Evolutionary conservation across 35 echinoderm and acorn worm genomes (phyloP).

Genomic region (Heliocidaris erythrogramma): DNA sequence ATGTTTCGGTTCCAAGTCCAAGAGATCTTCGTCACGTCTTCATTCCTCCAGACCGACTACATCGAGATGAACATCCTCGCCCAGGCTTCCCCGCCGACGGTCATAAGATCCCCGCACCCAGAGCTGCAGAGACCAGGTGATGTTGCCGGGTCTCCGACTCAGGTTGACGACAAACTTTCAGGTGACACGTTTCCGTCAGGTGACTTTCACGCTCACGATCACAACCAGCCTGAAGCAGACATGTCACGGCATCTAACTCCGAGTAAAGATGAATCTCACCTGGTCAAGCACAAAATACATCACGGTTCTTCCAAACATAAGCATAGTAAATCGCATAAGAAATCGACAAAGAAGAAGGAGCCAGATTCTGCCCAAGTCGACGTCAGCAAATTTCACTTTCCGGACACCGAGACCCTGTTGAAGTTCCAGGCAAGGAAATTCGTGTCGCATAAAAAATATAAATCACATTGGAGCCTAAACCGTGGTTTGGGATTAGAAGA

Average conservation of each 20-base stretch:
- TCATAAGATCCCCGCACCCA: no score
- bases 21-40: not conserved
- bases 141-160: no score
- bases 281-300: not conserved
- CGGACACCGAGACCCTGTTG: not conserved
- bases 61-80: not conserved
- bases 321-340: not conserved
- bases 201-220: not conserved
- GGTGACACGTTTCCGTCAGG: not conserved
- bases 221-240: not conserved
- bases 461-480: not conserved
- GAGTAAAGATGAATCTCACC: not conserved
- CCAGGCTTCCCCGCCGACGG: not conserved
- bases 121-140: no score
- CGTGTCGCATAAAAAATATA: not conserved
- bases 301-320: not conserved
- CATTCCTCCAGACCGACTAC: not conserved
- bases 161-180: not conserved
- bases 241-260: not conserved
- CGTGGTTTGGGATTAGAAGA: not conserved
- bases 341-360: not conserved
- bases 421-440: not conserved
- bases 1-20: not conserved
- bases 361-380: not conserved
- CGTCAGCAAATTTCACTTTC: not conserved